phyloP scores from a whole-genome alignment of 92 coral and sea anemone genomes.

The Siderastrea siderea region DNA sequence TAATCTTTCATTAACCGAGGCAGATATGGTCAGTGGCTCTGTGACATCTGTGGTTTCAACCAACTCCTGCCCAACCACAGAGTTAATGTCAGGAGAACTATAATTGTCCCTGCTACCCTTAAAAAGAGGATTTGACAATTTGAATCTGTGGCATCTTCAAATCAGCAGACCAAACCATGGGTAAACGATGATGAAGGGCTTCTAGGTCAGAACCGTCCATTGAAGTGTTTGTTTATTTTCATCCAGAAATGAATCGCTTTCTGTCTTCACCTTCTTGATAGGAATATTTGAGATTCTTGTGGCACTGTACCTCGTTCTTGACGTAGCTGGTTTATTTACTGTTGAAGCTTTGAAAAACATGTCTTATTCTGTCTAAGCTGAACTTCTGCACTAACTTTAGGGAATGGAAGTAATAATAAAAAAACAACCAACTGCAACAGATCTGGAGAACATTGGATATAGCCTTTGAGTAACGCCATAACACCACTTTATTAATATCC shows the following conservation, averaged over 20 bases:
- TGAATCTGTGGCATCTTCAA: conserved; percentile 35
- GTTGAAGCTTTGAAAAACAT: conserved; percentile 50
- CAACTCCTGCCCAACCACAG: conserved; percentile 9
- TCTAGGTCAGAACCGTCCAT: conserved; percentile 14
- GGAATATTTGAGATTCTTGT: conserved; percentile 24
- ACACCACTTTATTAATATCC: no score
- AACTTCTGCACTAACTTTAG: conserved; percentile 8
- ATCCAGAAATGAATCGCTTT: conserved; percentile 13
- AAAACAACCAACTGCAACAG: no score
- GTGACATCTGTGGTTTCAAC: conserved; percentile 23
- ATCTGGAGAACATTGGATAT: no score
- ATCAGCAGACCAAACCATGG: conserved; percentile 20
- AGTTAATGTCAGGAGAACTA: conserved; percentile 31
- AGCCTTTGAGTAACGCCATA: no score
- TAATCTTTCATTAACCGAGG: conserved; percentile 17
- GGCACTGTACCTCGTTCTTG: conserved; percentile 45
- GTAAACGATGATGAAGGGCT: conserved; percentile 32
- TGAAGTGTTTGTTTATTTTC: conserved; percentile 17
- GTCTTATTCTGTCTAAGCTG: conserved; percentile 48
- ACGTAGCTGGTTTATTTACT: conserved; percentile 34
- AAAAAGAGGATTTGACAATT: conserved; percentile 52
- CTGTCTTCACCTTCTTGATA: conserved; percentile 34
- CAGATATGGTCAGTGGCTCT: conserved; percentile 45
- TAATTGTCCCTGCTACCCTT: conserved; percentile 29
- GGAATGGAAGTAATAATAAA: no score